A percentile compares a stretch with the other conserved stretches of the same genome.
Conservation (phyloP, 2,888 invertebrate species). For the Brachylomia viminalis region DNA sequence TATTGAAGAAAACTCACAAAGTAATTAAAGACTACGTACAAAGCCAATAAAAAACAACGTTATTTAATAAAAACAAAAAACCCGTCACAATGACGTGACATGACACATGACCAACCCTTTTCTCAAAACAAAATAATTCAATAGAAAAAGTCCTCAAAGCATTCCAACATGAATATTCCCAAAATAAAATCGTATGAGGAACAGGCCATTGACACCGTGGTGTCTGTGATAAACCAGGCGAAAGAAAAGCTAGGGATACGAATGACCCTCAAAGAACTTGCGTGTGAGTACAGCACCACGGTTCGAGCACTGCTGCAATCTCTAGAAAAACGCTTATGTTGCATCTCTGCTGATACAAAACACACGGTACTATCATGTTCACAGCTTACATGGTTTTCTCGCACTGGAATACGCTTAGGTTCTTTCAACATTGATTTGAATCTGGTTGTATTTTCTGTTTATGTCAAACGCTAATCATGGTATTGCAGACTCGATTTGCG, state of each 20-base stretch:
- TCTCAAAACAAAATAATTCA: conserved; percentile 21
- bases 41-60: neutral
- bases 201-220: conserved; percentile 79
- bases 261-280: conserved; percentile 77
- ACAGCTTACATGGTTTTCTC: conserved; percentile 19
- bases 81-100: conserved; percentile 25
- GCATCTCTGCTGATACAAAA: neutral
- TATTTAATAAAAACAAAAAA: conserved; percentile 1
- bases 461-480: neutral
- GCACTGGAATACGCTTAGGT: conserved; percentile 1
- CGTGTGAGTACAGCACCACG: conserved; percentile 72
- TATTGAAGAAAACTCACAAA: neutral
- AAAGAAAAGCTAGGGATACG: conserved; percentile 77
- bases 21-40: neutral
- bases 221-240: conserved; percentile 79
- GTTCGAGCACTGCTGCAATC: neutral
- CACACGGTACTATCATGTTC: conserved; percentile 38
- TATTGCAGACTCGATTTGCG: neutral
- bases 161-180: conserved; percentile 76
- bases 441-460: neutral
- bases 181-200: conserved; percentile 78
- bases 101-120: conserved; percentile 18
- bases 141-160: neutral
- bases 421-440: neutral
- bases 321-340: conserved; percentile 2